Evolutionary conservation across 2,797 vertebrate species (phyloP).

Genomic region (Eulemur rubriventer): DNA sequence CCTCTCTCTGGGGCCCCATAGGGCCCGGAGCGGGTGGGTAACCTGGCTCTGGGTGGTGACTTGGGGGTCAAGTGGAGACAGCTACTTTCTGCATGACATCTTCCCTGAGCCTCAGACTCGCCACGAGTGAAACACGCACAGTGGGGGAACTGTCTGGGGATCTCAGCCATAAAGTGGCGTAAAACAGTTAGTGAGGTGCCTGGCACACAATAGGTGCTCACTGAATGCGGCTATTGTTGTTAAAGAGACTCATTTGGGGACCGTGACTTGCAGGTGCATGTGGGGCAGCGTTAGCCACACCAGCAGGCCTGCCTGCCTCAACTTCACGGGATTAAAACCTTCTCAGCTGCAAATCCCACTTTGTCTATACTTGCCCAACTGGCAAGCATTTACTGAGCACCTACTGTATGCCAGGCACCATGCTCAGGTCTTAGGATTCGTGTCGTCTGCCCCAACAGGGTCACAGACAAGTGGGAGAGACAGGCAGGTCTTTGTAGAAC

Average conservation of each 20-base stretch:
- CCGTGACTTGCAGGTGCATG: neutral
- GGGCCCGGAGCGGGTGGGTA: rapidly evolving
- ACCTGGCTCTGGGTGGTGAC: neutral
- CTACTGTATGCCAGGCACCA: neutral
- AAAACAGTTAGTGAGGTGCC: neutral
- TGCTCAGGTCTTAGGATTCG: neutral
- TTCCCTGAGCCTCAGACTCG: neutral
- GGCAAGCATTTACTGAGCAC: neutral
- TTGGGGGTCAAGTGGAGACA: neutral
- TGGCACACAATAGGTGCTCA: neutral
- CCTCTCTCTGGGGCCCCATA: neutral
- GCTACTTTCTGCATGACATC: neutral
- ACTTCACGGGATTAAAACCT: neutral
- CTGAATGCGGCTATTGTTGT: neutral
- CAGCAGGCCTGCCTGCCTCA: neutral
- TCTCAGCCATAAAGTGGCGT: rapidly evolving
- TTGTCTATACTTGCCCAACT: neutral
- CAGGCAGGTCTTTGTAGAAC: neutral
- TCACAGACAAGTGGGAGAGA: neutral
- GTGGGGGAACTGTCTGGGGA: rapidly evolving
- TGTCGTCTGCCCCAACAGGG: neutral
- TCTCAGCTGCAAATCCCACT: neutral
- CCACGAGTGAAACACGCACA: rapidly evolving
- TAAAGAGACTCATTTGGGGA: neutral
- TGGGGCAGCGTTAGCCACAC: neutral